Base-by-base conservation (phyloP, 2,888 invertebrate species). In the Drosophila emarginata region DNA sequence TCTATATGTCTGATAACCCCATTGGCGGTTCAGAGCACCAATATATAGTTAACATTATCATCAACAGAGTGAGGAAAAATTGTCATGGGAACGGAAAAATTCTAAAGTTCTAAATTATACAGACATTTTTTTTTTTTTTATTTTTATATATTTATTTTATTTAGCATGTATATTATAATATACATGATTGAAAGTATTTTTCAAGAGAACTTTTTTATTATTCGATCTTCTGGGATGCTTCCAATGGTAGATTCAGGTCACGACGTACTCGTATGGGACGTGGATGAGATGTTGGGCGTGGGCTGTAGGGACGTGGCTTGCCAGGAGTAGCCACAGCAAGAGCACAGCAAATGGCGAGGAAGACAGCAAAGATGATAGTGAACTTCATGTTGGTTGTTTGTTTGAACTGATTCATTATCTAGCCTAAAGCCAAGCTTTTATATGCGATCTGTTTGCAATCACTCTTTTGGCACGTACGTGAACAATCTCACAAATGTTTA, bases 241-340 rank as follows among this genome's bases (percentile, higher is more conserved):
- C 70, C 53, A 72, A 67, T 7, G 45, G 73, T 57, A 73, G 67
- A 66, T 65, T 28, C 21, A 71, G 1, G 4, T 64, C 72, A 5
- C 86, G 73, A 21, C 80, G 74, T n/a, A 78, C 77, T 2, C 79
- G 74, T 32, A 74, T 74, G 7, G 75, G 74, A 23, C 74, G 75
- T 1, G 74, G 74, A 65, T 64, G 64, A 21, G 61, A 65, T 36
- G 74, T 74, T 12, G 74, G 74, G 7, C 75, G 54, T 2, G 71
- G 60, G 7, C 67, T 67, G 21, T 58, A 50, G 3, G 75, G 74
- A 1, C 15, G 18, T 2, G 65, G 75, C 36, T 72, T 59, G 32
- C 56, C 74, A 21, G 74, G 74, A 7, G 39, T 70, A 51, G 71
- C 65, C 53, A 58, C 14, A 18, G 63, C 57, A 52, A 65, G 32